Evolutionary conservation across 2,113 vertebrate species (phyloP), one percentile per base, ranked within the genome.

Genomic region (Glaucidium brasilianum): DNA sequence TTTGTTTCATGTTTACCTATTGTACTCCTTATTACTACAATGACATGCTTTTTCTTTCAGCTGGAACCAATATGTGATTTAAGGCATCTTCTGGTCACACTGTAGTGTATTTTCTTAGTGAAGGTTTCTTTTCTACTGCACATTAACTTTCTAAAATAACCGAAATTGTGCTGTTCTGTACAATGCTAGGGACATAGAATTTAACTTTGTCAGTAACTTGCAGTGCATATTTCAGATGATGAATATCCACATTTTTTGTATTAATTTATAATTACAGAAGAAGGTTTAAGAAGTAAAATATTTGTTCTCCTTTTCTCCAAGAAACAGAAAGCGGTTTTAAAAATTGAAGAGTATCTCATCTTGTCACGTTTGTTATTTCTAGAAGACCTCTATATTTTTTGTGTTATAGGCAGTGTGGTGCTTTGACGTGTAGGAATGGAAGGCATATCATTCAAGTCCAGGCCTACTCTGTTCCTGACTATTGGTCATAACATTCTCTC

Each of bases 161-260:
- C 10, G 9, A 50, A 15, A 32, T 35, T 81, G 11, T 58, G 53
- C 6, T 90, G 32, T 62, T 82, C n/a, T 79, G 32, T 63, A 35
- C 15, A 59, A 11, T 62, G 20, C 9, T 37, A 58, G 52, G 27
- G 43, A 9, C 45, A 60, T 35, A 49, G 34, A 81, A 60, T 59
- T 49, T 68, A 75, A 77, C 43, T 85, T 56, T 85, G 49, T 74
- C 53, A 94, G 66, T 72, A 96, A 49, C 39, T 95, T 82, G 35
- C 63, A 53, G 67, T 78, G 26, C 60, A 53, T 41, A 74, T 94
- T 76, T 96, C 90, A 67, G 74, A 52, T 93, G 35, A 88, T 87
- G 39, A 77, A 39, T 78, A 94, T 76, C 85, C 56, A 27, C 84
- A 10, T 69, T 96, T 97, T 76, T 90, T 94, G 19, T 92, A 93